Percentiles rank a stretch among this genome's conserved stretches.
phyloP scores from a whole-genome alignment of 2,797 vertebrate genomes.

The Spondyliosoma cantharus region DNA sequence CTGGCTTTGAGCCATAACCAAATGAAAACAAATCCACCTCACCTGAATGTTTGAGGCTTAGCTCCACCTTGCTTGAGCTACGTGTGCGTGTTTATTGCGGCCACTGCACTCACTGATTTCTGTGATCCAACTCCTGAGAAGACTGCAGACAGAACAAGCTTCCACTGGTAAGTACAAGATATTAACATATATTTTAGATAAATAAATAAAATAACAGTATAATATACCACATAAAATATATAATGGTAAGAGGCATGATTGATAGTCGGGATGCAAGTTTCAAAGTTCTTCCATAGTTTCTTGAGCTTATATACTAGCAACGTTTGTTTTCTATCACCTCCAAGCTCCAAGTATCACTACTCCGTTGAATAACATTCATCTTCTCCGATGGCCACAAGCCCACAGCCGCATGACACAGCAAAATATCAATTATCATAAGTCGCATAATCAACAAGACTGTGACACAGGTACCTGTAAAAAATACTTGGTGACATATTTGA shows the following conservation, averaged over 20 bases:
- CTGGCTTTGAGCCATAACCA: background rate
- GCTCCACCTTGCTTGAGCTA: constrained; percentile 3
- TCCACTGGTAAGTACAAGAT: constrained; percentile 20
- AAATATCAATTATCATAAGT: background rate
- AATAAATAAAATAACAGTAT: no score
- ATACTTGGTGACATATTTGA: no score
- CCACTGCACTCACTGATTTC: background rate
- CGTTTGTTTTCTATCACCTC: no score
- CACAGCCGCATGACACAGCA: constrained; percentile 6
- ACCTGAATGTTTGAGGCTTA: background rate
- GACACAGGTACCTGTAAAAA: no score
- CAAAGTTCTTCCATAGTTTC: background rate
- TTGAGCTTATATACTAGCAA: no score
- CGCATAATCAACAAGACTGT: background rate
- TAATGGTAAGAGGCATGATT: background rate
- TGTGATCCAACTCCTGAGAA: background rate
- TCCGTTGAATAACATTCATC: background rate
- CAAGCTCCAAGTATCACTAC: background rate
- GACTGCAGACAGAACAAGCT: constrained; percentile 17
- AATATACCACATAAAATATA: no score
- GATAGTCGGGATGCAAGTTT: background rate
- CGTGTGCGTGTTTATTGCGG: background rate
- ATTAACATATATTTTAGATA: background rate
- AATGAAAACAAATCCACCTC: background rate
- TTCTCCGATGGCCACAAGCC: background rate